Base-by-base conservation (phyloP, 1,140 invertebrate species). In the Drosophila sp. region DNA sequence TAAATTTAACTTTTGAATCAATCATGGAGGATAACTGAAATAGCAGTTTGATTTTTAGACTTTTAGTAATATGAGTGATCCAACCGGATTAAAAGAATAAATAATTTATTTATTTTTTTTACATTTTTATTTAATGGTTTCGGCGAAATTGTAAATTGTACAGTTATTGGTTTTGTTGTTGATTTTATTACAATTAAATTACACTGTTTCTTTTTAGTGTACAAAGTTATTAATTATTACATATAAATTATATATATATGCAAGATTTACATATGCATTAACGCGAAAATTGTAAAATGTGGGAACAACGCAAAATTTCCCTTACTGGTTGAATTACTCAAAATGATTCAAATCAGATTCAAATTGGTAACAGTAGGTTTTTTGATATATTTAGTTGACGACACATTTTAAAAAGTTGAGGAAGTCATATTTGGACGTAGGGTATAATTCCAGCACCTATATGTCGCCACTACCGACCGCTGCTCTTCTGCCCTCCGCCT, bases 181-280 rank as follows among this genome's bases (percentile, higher is more conserved):
- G 44, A 1, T 47, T 47, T 47, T 47, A 47, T 50, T 50, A 50
- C 6, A 50, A 27, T 27, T 50, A 50, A 25, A 25, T 50, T 50
- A 50, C 44, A 50, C 44, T 10, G 7, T 47, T 47, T 50, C 25
- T 27, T 10, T 50, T 27, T 50, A 50, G 44, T 50, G 44, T 50
- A 50, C 23, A 50, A 27, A 50, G 44, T 50, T 50, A 50, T 23
- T 25, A 50, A 50, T 25, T 50, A 50, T 50, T 50, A 50, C 44
- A 50, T 50, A 50, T 50, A 50, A 50, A 27, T 50, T 50, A 50
- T 50, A 50, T 47, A 38, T 38, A 47, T 50, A 50, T 50, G 44
- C 44, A 50, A 27, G 44, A 50, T 50, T 50, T 50, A 50, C 44
- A 50, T 27, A 50, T 50, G 44, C 23, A 50, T 27, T 50, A 50